These are phyloP conservation scores for Drymodes brunneopygia DNA, from an alignment of 2,113 vertebrate genomes.

Conservation along the genomic window DNA sequence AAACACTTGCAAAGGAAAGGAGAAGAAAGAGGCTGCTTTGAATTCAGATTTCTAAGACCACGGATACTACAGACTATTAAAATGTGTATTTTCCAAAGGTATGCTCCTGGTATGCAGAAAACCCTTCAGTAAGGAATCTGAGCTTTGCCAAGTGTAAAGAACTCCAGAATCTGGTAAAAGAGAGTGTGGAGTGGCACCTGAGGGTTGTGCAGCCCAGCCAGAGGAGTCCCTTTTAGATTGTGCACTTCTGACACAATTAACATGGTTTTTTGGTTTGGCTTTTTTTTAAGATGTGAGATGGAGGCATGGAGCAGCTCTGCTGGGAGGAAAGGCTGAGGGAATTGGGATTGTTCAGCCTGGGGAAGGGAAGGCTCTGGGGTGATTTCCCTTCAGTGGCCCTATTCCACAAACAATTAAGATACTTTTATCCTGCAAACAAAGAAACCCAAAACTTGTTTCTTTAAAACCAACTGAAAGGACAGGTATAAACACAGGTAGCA, in stretches of 20 bases:
- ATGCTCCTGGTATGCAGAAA: neutral
- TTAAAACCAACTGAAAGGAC: neutral
- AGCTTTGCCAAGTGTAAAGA: neutral
- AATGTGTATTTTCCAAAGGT: neutral
- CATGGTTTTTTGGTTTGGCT: accelerated
- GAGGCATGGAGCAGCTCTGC: neutral
- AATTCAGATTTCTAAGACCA: neutral
- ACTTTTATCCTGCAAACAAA: neutral
- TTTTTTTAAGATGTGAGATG: neutral
- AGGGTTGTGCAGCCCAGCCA: neutral
- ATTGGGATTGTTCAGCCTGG: neutral
- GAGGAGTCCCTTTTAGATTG: neutral
- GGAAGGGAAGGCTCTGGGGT: neutral
- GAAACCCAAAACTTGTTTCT: neutral
- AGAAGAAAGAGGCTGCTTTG: neutral
- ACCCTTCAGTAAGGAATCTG: neutral
- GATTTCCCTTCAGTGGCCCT: neutral
- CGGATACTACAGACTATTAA: neutral
- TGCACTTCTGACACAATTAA: neutral
- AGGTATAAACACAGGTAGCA: neutral
- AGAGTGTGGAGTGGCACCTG: neutral
- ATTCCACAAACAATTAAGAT: neutral
- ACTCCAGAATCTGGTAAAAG: neutral
- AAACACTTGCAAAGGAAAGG: neutral
- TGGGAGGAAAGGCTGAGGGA: neutral